A percentile compares a stretch with the other conserved stretches of the same genome.
Conservation (phyloP, 2,113 vertebrate genomes). For the Chauna torquata region DNA sequence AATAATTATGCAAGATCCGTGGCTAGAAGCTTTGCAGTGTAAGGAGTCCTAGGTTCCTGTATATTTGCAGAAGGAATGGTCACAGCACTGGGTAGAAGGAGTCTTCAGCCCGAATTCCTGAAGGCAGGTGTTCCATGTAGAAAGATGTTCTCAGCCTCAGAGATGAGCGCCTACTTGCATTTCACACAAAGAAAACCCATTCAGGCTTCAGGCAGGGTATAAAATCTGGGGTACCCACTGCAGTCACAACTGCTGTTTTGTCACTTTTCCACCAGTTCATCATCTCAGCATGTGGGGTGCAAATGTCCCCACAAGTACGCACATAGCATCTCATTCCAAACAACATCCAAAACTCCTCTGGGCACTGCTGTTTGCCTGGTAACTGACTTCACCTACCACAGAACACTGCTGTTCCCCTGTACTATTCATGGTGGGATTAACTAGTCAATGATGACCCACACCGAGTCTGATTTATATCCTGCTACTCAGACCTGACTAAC, state of each 20-base stretch:
- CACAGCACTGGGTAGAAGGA: neutral
- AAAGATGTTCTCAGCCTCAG: neutral
- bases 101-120: neutral
- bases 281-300: neutral
- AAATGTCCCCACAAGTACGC: neutral
- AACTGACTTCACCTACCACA: neutral
- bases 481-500: neutral
- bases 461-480: neutral
- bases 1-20: neutral
- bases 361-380: neutral
- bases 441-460: neutral
- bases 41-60: neutral
- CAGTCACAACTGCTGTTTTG: neutral
- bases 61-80: neutral
- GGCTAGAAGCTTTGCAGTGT: neutral
- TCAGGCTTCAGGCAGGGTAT: neutral
- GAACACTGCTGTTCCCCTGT: neutral
- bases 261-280: neutral
- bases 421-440: neutral
- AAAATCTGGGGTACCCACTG: neutral
- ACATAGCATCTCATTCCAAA: neutral
- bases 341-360: neutral
- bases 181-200: neutral
- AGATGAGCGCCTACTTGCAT: neutral
- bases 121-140: neutral